These are phyloP conservation scores for Lagopus muta DNA, from an alignment of 2,113 vertebrate genomes.

Conservation along the genomic window DNA sequence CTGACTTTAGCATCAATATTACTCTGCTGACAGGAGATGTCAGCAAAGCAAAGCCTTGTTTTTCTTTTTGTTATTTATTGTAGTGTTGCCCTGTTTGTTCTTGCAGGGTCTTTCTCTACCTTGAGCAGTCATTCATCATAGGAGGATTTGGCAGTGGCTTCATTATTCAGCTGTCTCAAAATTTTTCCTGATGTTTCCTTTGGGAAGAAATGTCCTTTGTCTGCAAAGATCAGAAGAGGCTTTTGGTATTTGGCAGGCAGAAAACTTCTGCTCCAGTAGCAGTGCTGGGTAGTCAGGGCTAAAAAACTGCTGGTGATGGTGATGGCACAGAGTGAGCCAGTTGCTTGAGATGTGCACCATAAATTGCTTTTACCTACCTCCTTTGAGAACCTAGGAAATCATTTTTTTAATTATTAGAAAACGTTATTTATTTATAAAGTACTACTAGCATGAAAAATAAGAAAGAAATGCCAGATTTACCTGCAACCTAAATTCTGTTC, in stretches of 20 bases:
- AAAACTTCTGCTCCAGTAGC: background rate
- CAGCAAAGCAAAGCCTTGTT: background rate
- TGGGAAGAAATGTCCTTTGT: background rate
- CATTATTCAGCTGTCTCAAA: background rate
- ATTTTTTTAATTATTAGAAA: constrained; percentile 1
- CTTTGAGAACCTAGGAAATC: background rate
- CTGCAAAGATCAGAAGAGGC: background rate
- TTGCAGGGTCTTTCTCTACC: background rate
- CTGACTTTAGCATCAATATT: background rate
- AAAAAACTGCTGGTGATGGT: background rate
- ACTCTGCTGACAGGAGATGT: background rate
- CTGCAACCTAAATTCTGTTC: constrained; percentile 1
- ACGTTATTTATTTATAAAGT: background rate
- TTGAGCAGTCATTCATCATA: background rate
- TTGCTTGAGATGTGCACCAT: background rate
- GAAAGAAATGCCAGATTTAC: background rate
- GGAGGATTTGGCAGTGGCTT: background rate
- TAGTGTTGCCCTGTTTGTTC: background rate
- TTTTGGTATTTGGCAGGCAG: background rate
- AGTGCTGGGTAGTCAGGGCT: background rate
- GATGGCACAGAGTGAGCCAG: background rate
- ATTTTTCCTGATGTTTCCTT: background rate
- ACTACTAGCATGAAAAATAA: background rate
- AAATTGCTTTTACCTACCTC: background rate
- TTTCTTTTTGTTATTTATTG: background rate